Percentiles rank a stretch among this genome's conserved stretches.
These are phyloP conservation scores for Tragelaphus scriptus DNA, from an alignment of 2,113 vertebrate genomes.

Conservation along the genomic window DNA sequence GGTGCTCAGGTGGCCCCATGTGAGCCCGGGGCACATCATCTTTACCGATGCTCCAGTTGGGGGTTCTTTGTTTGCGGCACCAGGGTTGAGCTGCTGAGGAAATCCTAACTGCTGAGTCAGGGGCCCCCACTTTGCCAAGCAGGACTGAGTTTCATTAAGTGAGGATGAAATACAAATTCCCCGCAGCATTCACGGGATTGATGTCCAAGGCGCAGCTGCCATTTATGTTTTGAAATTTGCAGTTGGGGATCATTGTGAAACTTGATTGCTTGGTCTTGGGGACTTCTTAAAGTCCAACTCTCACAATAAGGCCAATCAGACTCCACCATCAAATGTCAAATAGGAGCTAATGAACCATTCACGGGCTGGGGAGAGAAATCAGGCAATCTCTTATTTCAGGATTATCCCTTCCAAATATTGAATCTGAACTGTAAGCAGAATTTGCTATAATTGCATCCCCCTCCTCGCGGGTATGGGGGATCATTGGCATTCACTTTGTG, in stretches of 20 bases:
- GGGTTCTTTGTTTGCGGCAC: slow-evolving; percentile 14
- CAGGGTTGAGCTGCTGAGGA: neutral
- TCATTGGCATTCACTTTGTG: slow-evolving; percentile 43
- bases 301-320: slow-evolving; percentile 75
- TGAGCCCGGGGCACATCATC: neutral
- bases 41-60: neutral
- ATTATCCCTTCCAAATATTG: slow-evolving; percentile 75
- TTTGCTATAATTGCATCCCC: slow-evolving; percentile 48
- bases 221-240: slow-evolving; percentile 48
- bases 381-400: slow-evolving; percentile 74
- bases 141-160: slow-evolving; percentile 26
- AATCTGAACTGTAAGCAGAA: slow-evolving; percentile 74
- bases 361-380: slow-evolving; percentile 69
- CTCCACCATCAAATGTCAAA: slow-evolving; percentile 69
- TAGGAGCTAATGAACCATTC: slow-evolving; percentile 75
- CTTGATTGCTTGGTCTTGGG: slow-evolving; percentile 74
- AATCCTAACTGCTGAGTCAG: slow-evolving; percentile 68
- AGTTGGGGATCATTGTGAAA: slow-evolving; percentile 69
- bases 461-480: neutral
- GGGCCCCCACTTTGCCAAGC: neutral
- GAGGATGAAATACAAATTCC: slow-evolving; percentile 29
- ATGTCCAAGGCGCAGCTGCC: slow-evolving; percentile 62
- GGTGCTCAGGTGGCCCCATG: neutral
- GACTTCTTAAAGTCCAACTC: slow-evolving; percentile 68
- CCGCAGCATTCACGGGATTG: neutral